Conservation (phyloP, 2,888 invertebrate genomes). For the Adineta ricciae region DNA sequence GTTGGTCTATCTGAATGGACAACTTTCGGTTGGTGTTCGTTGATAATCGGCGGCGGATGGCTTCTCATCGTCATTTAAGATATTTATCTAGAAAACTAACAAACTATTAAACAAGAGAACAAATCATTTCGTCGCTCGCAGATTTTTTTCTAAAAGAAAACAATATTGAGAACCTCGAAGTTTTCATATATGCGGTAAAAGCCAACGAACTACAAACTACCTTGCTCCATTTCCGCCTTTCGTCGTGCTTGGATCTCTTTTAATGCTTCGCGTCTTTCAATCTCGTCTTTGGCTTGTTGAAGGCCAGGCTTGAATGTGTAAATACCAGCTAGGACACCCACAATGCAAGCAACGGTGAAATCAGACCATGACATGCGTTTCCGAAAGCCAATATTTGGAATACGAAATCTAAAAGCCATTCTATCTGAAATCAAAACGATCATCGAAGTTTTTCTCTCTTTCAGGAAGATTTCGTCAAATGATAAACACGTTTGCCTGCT, state of each 20-base stretch:
- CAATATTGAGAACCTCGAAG: no score
- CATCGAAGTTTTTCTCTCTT: background rate
- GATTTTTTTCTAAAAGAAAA: background rate
- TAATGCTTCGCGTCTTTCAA: slow-evolving; percentile 7
- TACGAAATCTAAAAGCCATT: background rate
- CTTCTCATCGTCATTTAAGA: background rate
- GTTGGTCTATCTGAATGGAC: background rate
- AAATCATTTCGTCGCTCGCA: background rate
- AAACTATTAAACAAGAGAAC: background rate
- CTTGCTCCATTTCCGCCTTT: background rate
- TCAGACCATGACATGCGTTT: background rate
- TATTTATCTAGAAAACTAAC: background rate
- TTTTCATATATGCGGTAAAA: no score
- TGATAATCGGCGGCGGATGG: background rate
- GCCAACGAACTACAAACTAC: background rate
- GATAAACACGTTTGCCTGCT: slow-evolving; percentile 8
- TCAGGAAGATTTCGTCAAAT: background rate
- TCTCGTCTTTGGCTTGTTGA: background rate
- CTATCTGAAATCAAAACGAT: background rate
- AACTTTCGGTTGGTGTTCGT: background rate
- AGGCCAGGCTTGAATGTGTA: slow-evolving; percentile 8
- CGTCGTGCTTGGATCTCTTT: background rate
- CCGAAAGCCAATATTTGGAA: background rate
- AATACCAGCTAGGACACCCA: background rate
- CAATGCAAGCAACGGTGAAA: background rate